Base-by-base conservation (phyloP, 2,797 vertebrate genomes). In the Gobio occitaniae region DNA sequence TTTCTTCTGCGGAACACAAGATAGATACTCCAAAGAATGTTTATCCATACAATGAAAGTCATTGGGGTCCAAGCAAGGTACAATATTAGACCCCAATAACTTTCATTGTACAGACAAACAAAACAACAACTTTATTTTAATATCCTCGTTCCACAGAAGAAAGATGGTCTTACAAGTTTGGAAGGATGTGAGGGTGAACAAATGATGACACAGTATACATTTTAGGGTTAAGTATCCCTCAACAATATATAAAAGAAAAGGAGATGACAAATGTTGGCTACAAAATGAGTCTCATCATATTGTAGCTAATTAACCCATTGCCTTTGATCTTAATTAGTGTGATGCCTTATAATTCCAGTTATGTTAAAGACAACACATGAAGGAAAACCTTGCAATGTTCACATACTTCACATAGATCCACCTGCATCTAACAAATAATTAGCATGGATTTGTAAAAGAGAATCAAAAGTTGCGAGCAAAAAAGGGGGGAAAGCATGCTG, bases 301-400 rank as follows among this genome's bases (percentile, higher is more conserved):
- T 41, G 41, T 71, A 86, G 81, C 65, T 61, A 77, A 21, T 80
- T 61, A 48, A 85, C 61, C 36, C 47, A 79, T n/a, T 66, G 32
- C 56, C 78, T 70, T 32, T 11, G 25, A 32, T 84, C 50, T 77
- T 48, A 82, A 71, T 90, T 85, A 87, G 56, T 71, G 83, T 86
- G 83, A 88, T 85, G 85, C 72, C 54, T 78, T 72, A 77, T 41
- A 54, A 86, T 88, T 91, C 90, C 89, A 90, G 90, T 90, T 89
- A 84, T 16, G 38, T 48, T 81, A 80, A 87, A 86, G 71, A 86
- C n/a, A 74, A 76, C 76, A 79, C 25, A 56, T 36, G 36, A 61
- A 87, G 48, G 21, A 61, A 48, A 72, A 72, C 19, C 71, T 79
- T 21, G 16, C 47, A 52, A 74, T 47, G 66, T 71, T 79, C 63